Evolutionary conservation across 2,113 vertebrate genomes (phyloP).

Genomic region (Phoenicopterus ruber): DNA sequence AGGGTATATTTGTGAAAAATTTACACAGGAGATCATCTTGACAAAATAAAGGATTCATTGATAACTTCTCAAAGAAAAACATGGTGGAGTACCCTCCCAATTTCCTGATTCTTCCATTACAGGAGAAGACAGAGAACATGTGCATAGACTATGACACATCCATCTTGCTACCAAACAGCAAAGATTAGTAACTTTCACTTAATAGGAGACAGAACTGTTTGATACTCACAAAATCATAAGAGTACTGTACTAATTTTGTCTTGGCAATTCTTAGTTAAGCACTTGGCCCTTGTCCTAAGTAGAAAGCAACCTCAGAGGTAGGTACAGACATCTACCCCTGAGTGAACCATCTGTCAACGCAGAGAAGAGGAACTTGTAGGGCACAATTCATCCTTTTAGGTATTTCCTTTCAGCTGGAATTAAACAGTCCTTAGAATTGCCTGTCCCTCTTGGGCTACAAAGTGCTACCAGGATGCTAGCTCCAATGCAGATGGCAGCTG

Average conservation of each 20-base stretch:
- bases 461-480: not conserved
- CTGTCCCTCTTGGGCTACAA: not conserved
- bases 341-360: not conserved
- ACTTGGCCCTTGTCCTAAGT: not conserved
- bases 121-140: not conserved
- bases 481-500: not conserved
- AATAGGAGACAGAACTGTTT: not conserved
- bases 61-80: constrained; percentile 19
- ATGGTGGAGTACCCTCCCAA: not conserved
- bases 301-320: not conserved
- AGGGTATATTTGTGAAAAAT: not conserved
- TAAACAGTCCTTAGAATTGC: not conserved
- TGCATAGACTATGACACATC: not conserved
- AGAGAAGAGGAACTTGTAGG: not conserved
- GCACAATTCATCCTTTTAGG: not conserved
- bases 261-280: not conserved
- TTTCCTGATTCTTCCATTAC: constrained; percentile 1
- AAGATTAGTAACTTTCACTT: constrained; percentile 18
- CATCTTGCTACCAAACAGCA: not conserved
- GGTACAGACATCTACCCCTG: not conserved
- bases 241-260: not conserved
- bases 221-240: not conserved
- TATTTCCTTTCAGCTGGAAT: not conserved
- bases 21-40: not conserved
- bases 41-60: not conserved